A percentile compares a stretch with the other conserved stretches of the same genome.
These are phyloP conservation scores for Megalops cyprinoides DNA, from an alignment of 2,797 vertebrate genomes.

Conservation along the genomic window DNA sequence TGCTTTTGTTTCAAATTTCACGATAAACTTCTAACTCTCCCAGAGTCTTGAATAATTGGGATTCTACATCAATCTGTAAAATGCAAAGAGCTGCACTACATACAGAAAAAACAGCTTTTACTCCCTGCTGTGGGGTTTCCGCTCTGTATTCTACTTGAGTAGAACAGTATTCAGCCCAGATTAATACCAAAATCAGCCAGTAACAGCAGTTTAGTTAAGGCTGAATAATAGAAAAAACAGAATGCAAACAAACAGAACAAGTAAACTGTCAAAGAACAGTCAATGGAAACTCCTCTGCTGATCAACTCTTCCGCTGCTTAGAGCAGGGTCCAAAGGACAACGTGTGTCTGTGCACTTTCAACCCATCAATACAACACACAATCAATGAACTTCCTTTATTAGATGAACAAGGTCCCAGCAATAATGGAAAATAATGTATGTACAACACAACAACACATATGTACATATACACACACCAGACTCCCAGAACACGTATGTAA, in stretches of 20 bases:
- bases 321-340: no score
- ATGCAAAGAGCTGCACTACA: no score
- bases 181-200: background rate
- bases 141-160: background rate
- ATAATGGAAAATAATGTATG: conserved; percentile 53
- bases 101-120: no score
- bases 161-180: background rate
- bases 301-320: background rate
- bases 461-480: conserved; percentile 23
- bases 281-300: background rate
- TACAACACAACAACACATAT: conserved; percentile 49
- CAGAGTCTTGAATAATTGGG: no score
- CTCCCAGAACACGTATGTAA: conserved; percentile 14
- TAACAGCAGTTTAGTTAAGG: no score
- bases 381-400: conserved; percentile 52
- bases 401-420: conserved; percentile 36
- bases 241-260: background rate
- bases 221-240: background rate
- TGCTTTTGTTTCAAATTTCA: no score
- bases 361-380: conserved; percentile 16
- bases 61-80: no score
- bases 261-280: background rate
- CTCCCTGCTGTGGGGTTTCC: background rate
- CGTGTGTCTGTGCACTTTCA: background rate
- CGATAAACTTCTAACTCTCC: no score